These are phyloP conservation scores for Hucho hucho DNA, from an alignment of 2,113 vertebrate genomes.

Conservation along the genomic window DNA sequence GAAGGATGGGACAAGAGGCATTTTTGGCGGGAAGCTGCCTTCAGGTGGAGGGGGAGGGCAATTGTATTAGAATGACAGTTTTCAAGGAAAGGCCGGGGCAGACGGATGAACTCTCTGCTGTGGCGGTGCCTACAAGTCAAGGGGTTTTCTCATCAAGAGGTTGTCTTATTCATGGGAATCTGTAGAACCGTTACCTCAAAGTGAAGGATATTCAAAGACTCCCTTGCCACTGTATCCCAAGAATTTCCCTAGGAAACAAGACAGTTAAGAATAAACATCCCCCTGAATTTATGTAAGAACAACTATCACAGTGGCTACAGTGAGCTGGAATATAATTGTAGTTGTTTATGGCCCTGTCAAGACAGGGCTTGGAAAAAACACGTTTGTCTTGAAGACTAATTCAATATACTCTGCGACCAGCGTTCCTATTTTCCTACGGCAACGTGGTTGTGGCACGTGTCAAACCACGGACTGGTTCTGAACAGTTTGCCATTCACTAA, in stretches of 20 bases:
- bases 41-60: background rate
- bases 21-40: background rate
- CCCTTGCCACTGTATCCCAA: background rate
- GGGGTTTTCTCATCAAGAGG: background rate
- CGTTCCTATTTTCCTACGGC: background rate
- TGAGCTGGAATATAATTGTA: slow-evolving; percentile 36
- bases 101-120: background rate
- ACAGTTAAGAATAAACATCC: slow-evolving; percentile 14
- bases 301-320: slow-evolving; percentile 30
- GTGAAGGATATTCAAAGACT: no score
- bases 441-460: background rate
- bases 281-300: slow-evolving; percentile 1
- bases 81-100: background rate
- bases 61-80: background rate
- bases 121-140: background rate
- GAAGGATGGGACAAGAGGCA: slow-evolving; percentile 36
- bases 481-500: no score
- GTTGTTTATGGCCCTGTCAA: slow-evolving; percentile 33
- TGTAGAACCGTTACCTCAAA: no score
- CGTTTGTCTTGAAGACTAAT: background rate
- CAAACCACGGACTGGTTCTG: no score
- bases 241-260: slow-evolving; percentile 14
- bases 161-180: background rate
- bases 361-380: slow-evolving; percentile 1
- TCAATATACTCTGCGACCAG: background rate